phyloP scores from a whole-genome alignment of 2,797 vertebrate species.

The Meriones psammophilus region DNA sequence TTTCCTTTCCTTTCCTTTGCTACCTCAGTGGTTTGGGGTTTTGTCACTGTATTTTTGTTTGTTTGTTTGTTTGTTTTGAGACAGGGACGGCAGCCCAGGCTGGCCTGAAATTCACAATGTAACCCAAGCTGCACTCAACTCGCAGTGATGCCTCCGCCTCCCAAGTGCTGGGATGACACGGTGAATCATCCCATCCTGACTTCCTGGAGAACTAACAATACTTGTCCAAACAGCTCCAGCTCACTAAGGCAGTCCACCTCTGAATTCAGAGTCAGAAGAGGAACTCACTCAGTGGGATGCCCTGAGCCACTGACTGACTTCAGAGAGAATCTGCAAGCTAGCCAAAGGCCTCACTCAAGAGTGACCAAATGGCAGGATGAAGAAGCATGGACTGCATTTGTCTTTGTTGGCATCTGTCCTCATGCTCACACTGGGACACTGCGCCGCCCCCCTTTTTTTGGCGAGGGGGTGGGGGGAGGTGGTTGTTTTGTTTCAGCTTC shows the following conservation, averaged over 20 bases:
- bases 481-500: not conserved
- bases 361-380: not conserved
- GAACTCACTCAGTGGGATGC: not conserved
- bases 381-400: not conserved
- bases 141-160: not conserved
- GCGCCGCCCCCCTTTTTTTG: too few relatives aligned
- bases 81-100: not conserved
- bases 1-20: not conserved
- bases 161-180: not conserved
- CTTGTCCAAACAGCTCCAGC: conserved; percentile 2
- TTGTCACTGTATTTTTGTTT: not conserved
- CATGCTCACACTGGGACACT: not conserved
- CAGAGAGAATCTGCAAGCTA: not conserved
- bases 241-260: not conserved
- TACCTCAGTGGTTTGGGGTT: not conserved
- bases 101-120: not conserved
- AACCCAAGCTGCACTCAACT: not conserved
- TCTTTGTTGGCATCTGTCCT: not conserved
- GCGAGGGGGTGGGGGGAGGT: too few relatives aligned
- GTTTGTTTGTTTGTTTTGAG: not conserved
- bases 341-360: too few relatives aligned
- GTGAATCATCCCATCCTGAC: not conserved
- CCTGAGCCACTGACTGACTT: not conserved
- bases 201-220: conserved; percentile 23
- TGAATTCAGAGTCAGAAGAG: not conserved